Conservation (phyloP, 2,113 vertebrate genomes). For the Xyliphius kryptos region DNA sequence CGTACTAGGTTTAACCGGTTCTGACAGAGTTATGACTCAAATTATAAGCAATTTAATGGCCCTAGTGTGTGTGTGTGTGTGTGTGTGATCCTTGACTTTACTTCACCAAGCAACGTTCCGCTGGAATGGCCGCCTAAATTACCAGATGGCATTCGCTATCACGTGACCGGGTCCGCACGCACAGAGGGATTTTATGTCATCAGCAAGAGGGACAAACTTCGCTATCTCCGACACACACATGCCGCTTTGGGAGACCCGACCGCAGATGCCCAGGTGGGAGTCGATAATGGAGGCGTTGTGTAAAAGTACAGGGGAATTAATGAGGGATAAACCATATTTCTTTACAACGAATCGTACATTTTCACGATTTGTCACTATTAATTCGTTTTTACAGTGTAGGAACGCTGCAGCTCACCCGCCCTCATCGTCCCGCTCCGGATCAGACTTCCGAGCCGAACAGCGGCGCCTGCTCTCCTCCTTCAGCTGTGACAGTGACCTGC, state of each 20-base stretch:
- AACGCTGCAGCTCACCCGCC: constrained; percentile 76
- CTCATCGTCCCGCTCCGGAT: constrained; percentile 81
- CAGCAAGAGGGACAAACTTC: constrained; percentile 87
- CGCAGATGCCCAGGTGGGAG: constrained; percentile 75
- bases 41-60: too few species aligned
- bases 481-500: constrained; percentile 92
- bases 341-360: too few species aligned
- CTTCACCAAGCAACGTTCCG: constrained; percentile 77
- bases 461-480: constrained; percentile 91
- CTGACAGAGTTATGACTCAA: too few species aligned
- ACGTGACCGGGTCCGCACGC: constrained; percentile 84
- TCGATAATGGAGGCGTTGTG: too few species aligned
- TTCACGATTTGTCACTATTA: too few species aligned
- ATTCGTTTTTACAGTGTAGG: too few species aligned
- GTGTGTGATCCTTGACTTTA: constrained; percentile 80
- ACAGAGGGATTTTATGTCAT: constrained; percentile 95
- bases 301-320: too few species aligned
- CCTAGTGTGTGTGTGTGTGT: too few species aligned
- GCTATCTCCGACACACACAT: constrained; percentile 77
- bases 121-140: constrained; percentile 72
- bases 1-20: too few species aligned
- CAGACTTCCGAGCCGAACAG: constrained; percentile 88
- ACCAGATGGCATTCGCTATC: constrained; percentile 69
- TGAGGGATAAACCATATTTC: too few species aligned
- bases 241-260: constrained; percentile 69